Evolutionary conservation across 2,888 invertebrate genomes (phyloP).

Genomic region (Ornithoptera priamus): DNA sequence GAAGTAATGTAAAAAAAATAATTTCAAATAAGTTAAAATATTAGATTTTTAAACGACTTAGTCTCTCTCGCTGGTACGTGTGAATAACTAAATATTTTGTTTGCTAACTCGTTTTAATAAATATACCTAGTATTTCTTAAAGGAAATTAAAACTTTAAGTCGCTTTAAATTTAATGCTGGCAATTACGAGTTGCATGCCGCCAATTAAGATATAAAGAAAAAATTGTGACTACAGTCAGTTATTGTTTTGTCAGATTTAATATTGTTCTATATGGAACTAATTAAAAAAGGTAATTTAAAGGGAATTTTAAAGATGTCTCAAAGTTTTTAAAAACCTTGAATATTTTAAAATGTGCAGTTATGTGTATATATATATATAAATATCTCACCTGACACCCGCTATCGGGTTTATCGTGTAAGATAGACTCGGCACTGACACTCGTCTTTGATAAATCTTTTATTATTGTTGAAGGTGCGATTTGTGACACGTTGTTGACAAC

Average conservation of each 20-base stretch:
- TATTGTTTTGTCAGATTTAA: not conserved
- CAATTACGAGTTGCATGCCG: not conserved
- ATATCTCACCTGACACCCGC: constrained; percentile 47
- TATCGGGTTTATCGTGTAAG: constrained; percentile 45
- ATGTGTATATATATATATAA: constrained; percentile 29
- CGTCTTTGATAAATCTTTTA: constrained; percentile 37
- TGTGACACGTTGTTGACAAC: constrained; percentile 29
- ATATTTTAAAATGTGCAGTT: constrained; percentile 29
- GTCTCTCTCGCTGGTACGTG: not conserved
- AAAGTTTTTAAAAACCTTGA: not conserved
- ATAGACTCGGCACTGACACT: constrained; percentile 45
- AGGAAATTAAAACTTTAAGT: not conserved
- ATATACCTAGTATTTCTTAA: not conserved
- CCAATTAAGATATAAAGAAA: not conserved
- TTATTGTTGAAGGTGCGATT: constrained; percentile 31
- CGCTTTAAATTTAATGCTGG: no score
- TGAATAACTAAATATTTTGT: not conserved
- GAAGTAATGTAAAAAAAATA: constrained; percentile 4
- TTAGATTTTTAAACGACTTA: not conserved
- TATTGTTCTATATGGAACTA: no score
- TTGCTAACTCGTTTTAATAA: not conserved
- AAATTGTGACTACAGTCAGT: not conserved
- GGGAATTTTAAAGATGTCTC: not conserved
- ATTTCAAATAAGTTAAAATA: not conserved
- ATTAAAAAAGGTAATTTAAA: not conserved